These are phyloP conservation scores for Spilosoma lubricipeda DNA, from an alignment of 2,888 invertebrate species.

Conservation along the genomic window DNA sequence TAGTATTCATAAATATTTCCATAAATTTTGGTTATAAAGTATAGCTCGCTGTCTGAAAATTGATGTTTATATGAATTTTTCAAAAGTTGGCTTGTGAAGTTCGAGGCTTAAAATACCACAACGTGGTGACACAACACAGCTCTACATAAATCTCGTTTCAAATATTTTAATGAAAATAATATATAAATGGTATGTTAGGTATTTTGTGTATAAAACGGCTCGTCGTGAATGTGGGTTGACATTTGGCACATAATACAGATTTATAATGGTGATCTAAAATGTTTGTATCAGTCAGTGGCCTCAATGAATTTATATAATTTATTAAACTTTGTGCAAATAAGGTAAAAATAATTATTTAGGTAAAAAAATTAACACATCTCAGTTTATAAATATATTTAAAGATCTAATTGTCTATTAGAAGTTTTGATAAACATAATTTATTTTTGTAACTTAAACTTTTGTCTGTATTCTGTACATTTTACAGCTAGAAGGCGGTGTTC, in stretches of 20 bases:
- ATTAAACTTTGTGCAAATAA: too few species aligned
- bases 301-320: background rate
- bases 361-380: too few species aligned
- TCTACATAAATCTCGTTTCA: background rate
- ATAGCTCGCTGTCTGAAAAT: constrained; percentile 13
- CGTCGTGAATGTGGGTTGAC: background rate
- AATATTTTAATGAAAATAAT: background rate
- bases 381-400: too few species aligned
- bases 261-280: background rate
- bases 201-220: background rate
- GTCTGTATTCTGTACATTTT: too few species aligned
- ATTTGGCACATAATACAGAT: background rate
- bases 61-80: constrained; percentile 33
- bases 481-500: too few species aligned
- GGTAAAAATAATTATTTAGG: too few species aligned
- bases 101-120: constrained; percentile 21
- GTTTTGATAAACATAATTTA: too few species aligned
- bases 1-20: too few species aligned
- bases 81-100: constrained; percentile 20
- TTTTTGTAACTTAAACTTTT: too few species aligned
- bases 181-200: background rate
- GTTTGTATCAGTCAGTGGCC: too few species aligned
- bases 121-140: constrained; percentile 14
- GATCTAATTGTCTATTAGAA: too few species aligned
- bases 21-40: too few species aligned